Conservation (phyloP, 2,113 vertebrate species). For the Aldabrachelys gigantea region DNA sequence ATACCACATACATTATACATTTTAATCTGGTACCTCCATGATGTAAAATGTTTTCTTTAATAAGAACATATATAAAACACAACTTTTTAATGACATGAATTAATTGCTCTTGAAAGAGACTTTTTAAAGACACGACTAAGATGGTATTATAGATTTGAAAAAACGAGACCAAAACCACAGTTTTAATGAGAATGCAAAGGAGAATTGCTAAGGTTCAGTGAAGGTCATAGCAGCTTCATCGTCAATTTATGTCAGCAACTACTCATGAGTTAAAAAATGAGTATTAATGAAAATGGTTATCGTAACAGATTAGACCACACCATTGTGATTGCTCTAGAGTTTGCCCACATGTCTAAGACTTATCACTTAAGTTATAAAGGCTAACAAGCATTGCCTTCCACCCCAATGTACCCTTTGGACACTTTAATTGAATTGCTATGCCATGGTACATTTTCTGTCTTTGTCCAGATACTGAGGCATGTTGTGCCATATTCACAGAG, state of each 20-base stretch:
- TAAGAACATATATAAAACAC: neutral
- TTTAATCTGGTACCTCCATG: constrained; percentile 32
- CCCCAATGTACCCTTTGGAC: neutral
- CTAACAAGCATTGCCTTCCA: neutral
- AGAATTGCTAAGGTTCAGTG: constrained; percentile 63
- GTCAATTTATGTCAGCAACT: constrained; percentile 69
- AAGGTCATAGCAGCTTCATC: constrained; percentile 71
- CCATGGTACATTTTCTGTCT: neutral
- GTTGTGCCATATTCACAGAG: neutral
- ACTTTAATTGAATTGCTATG: neutral
- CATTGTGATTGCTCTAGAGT: constrained; percentile 55
- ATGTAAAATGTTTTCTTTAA: constrained; percentile 31
- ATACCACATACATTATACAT: constrained; percentile 13
- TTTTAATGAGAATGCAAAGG: constrained; percentile 76
- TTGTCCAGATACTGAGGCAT: neutral
- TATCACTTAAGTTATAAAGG: neutral
- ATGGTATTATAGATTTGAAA: constrained; percentile 43
- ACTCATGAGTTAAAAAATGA: constrained; percentile 72
- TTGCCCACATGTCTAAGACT: constrained; percentile 36
- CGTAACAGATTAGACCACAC: constrained; percentile 70
- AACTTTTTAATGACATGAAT: constrained; percentile 59
- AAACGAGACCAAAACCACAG: constrained; percentile 55
- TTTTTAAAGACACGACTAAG: constrained; percentile 32
- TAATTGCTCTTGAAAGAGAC: constrained; percentile 68
- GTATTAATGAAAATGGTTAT: constrained; percentile 76